Evolutionary conservation across 2,797 vertebrate genomes (phyloP).

Genomic region (Pithecia hirsuta): DNA sequence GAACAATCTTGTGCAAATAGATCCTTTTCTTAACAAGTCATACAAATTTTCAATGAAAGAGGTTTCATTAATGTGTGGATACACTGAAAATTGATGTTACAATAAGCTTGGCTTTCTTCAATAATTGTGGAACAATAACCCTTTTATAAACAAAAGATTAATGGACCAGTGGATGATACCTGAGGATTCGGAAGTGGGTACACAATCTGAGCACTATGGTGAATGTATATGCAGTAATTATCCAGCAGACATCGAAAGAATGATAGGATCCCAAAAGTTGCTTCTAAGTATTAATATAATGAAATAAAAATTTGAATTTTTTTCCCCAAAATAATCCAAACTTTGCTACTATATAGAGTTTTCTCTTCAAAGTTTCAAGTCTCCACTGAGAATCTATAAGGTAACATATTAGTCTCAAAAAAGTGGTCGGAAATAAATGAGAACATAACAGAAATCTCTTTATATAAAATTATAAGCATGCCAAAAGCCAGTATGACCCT

Average conservation of each 20-base stretch:
- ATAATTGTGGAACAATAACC: background rate
- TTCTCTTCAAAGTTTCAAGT: conserved; percentile 42
- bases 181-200: background rate
- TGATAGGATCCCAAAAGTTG: background rate
- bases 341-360: background rate
- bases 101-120: background rate
- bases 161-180: background rate
- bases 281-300: background rate
- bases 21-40: background rate
- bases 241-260: background rate
- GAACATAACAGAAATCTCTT: conserved; percentile 1
- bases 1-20: background rate
- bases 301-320: background rate
- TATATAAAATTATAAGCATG: background rate
- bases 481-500: background rate
- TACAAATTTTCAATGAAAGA: background rate
- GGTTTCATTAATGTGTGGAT: background rate
- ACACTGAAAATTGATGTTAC: background rate
- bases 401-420: background rate
- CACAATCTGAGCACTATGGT: background rate
- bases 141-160: conserved; percentile 14
- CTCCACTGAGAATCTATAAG: background rate
- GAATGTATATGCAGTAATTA: background rate
- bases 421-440: background rate
- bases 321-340: background rate